These are phyloP conservation scores for Alosa sapidissima DNA, from an alignment of 2,797 vertebrate genomes.

Conservation along the genomic window DNA sequence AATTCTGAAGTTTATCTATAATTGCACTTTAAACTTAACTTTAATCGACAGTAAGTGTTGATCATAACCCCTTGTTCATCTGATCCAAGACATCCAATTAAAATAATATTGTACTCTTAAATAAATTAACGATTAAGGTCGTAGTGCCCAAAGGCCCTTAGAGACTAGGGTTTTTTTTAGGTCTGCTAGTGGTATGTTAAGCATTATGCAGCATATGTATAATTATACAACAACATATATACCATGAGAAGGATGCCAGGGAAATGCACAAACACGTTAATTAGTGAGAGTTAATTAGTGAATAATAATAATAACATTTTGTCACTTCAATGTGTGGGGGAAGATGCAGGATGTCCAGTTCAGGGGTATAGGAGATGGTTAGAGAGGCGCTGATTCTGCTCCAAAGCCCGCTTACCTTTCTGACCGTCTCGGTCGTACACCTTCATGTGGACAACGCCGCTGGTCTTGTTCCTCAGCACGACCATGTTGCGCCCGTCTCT, in stretches of 20 bases:
- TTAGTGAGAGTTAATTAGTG: background rate
- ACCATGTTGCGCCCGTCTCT: constrained; percentile 85
- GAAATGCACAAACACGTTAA: background rate
- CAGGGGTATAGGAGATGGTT: background rate
- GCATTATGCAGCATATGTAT: too few relatives aligned
- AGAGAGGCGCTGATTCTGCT: background rate
- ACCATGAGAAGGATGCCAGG: background rate
- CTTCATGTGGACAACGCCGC: constrained; percentile 94
- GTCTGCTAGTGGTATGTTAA: too few relatives aligned
- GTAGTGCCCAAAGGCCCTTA: background rate
- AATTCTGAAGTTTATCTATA: background rate
- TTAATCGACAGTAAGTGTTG: background rate
- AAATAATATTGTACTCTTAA: background rate
- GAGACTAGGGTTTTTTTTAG: too few relatives aligned
- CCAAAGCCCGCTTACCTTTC: constrained; percentile 77
- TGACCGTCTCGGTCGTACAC: constrained; percentile 93
- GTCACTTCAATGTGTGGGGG: background rate
- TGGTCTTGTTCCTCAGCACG: constrained; percentile 90
- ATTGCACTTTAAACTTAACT: background rate
- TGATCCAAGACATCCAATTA: background rate
- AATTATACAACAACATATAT: background rate
- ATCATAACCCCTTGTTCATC: background rate
- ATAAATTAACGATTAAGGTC: background rate
- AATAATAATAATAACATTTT: background rate
- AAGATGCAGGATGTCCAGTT: background rate